Evolutionary conservation across 92 coral and sea anemone species (phyloP), one percentile per base, ranked within the genome.

Genomic region (Metridium senile): DNA sequence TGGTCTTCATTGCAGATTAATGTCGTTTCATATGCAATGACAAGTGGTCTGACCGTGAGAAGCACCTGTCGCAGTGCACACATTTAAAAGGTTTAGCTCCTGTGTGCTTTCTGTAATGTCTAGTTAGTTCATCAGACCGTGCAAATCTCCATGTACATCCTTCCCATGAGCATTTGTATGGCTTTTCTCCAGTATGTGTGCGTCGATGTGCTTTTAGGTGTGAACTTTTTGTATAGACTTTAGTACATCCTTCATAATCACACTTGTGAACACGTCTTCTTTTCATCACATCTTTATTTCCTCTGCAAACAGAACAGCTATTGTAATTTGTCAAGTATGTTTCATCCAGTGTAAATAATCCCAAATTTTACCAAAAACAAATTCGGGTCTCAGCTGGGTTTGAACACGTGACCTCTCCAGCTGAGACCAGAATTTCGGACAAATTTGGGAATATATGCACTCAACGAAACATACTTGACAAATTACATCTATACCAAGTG

Each of bases 81-180:
- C 99, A 96, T 79, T 93, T 96, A 83, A 96, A 96, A 9, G 99
- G 99, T 78, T 96, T 96, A 21, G 97, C 97, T 63, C 99, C 99
- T 0, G 99, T 96, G 82, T 96, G 99, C 79, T 96, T 96, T 76
- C 99, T 79, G 86, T 93, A 96, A 82, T 96, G 99, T 96, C 99
- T 96, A 86, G 99, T 96, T 23, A 96, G 99, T 90, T 96, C 99
- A 89, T 96, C 99, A n/a, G 99, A 96, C 47, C 99, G 86, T 4
- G 99, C 99, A 81, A 96, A 96, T 28, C 99, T 83, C 99, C 99
- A 96, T 16, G 97, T 85, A 31, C 99, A 96, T 8, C 99, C 99
- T 62, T 96, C 99, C 99, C 99, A 96, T 28, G 99, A 89, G 68
- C 99, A 96, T 59, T 96, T 96, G 81, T 96, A 96, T 0, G 99